A percentile compares a stretch with the other conserved stretches of the same genome.
Conservation (phyloP, 2,113 vertebrate species). For the Girardinichthys multiradiatus region DNA sequence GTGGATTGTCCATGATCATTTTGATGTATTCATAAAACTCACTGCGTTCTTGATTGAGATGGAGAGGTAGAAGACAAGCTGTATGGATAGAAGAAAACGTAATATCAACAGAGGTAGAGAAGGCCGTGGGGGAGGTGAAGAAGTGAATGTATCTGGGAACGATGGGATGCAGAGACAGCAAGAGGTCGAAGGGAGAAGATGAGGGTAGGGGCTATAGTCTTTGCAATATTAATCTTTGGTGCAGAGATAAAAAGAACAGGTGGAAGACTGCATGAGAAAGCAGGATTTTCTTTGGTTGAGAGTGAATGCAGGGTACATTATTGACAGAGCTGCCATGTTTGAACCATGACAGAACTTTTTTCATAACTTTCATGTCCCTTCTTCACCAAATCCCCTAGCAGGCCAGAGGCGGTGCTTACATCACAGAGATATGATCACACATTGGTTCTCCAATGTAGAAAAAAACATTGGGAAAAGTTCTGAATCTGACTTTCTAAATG, state of each 20-base stretch:
- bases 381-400: conserved; percentile 31
- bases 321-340: conserved; percentile 48
- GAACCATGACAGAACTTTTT: conserved; percentile 47
- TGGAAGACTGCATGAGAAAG: conserved; percentile 49
- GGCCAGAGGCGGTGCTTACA: conserved; percentile 29
- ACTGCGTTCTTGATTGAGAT: conserved; percentile 73
- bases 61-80: conserved; percentile 62
- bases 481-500: conserved; percentile 11
- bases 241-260: conserved; percentile 58
- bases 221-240: conserved; percentile 70
- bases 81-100: conserved; percentile 60
- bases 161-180: conserved; percentile 58
- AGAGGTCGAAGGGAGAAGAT: conserved; percentile 40
- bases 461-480: conserved; percentile 29
- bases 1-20: conserved; percentile 76
- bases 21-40: conserved; percentile 86
- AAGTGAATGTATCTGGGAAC: conserved; percentile 34
- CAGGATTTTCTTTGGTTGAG: conserved; percentile 51
- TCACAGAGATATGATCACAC: conserved; percentile 43
- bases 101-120: conserved; percentile 53
- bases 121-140: conserved; percentile 27
- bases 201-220: conserved; percentile 41
- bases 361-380: conserved; percentile 38
- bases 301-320: conserved; percentile 36
- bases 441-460: conserved; percentile 14